Percentiles rank a stretch among this genome's conserved stretches.
Conservation (phyloP, 1,140 invertebrate species). For the Trichonephila clavata region DNA sequence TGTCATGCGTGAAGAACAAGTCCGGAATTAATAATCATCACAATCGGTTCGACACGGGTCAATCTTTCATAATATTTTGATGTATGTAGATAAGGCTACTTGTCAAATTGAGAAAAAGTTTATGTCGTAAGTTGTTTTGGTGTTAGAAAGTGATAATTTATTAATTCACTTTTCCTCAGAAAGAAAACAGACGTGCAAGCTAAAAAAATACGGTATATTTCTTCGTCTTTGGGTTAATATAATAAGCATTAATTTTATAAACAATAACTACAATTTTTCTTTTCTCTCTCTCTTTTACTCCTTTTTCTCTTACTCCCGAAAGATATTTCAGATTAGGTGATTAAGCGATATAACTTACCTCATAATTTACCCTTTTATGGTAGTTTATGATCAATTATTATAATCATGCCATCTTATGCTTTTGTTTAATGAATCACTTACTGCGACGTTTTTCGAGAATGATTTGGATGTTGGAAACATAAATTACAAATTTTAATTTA, state of each 20-base stretch:
- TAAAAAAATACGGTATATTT: background rate
- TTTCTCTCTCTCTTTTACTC: too few relatives aligned
- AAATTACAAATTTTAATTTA: too few relatives aligned
- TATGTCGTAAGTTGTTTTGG: background rate
- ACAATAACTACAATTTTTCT: too few relatives aligned
- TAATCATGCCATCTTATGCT: too few relatives aligned
- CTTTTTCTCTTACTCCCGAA: too few relatives aligned
- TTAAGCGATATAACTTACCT: too few relatives aligned
- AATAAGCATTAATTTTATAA: background rate
- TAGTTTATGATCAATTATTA: too few relatives aligned
- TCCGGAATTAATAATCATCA: constrained; percentile 14
- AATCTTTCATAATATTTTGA: constrained; percentile 9
- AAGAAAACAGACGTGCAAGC: background rate
- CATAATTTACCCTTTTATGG: too few relatives aligned
- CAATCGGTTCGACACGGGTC: background rate
- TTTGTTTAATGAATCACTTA: too few relatives aligned
- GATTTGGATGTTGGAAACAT: too few relatives aligned
- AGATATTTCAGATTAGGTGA: too few relatives aligned
- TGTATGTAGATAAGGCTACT: background rate
- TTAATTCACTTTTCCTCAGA: background rate
- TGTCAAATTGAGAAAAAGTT: background rate
- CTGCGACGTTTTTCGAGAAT: too few relatives aligned
- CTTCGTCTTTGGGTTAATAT: background rate
- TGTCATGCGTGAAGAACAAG: constrained; percentile 22
- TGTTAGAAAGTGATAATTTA: background rate